A percentile compares a stretch with the other conserved stretches of the same genome.
These are phyloP conservation scores for Mirounga angustirostris DNA, from an alignment of 2,113 vertebrate species.

Conservation along the genomic window DNA sequence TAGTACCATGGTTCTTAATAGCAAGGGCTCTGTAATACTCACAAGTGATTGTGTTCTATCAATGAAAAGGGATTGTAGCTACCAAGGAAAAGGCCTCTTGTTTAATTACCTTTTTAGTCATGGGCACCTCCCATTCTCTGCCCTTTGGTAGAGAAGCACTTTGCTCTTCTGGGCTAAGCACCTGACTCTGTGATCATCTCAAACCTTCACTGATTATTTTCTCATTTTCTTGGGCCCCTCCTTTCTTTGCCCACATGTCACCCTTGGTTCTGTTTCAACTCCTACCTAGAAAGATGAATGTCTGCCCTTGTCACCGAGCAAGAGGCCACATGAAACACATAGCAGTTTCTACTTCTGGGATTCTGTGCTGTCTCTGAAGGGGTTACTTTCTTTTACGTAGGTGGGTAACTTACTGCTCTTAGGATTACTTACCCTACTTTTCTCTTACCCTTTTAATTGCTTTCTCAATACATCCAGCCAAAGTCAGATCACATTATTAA, in stretches of 20 bases:
- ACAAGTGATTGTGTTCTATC: not conserved
- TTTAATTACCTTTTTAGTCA: not conserved
- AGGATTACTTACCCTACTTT: slow-evolving; percentile 59
- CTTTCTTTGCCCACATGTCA: not conserved
- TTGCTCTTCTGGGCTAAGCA: not conserved
- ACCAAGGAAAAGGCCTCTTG: not conserved
- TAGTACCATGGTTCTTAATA: not conserved
- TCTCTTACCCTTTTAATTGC: slow-evolving; percentile 66
- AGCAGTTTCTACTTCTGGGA: not conserved
- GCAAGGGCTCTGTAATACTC: not conserved
- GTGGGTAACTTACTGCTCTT: slow-evolving; percentile 9
- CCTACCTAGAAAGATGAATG: not conserved
- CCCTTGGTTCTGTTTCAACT: not conserved
- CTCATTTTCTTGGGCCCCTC: not conserved
- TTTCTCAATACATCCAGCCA: slow-evolving; percentile 59
- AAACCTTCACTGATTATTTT: not conserved
- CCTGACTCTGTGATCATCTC: not conserved
- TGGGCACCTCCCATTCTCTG: not conserved
- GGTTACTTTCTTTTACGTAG: not conserved
- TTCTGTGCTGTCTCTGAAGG: not conserved
- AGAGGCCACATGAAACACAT: not conserved
- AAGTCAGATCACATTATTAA: slow-evolving; percentile 67
- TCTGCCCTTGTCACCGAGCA: not conserved
- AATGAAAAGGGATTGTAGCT: not conserved
- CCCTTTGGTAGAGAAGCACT: not conserved